These are phyloP conservation scores for Labeo catla DNA, from an alignment of 2,113 vertebrate species.

Conservation along the genomic window DNA sequence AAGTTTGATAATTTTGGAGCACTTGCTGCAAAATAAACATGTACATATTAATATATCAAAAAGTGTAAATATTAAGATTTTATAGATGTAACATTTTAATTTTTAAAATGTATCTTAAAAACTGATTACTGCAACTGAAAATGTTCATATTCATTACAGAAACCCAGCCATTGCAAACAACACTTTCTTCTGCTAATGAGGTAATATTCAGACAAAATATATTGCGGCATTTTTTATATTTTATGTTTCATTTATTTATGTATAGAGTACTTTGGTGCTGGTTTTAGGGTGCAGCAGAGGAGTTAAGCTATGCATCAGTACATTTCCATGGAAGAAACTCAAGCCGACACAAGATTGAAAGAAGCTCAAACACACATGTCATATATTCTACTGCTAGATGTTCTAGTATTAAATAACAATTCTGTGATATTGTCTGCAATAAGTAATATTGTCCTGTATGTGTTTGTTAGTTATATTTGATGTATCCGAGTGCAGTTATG, in stretches of 20 bases:
- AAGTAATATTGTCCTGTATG: neutral
- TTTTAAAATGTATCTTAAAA: neutral
- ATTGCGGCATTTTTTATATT: neutral
- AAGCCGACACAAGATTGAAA: conserved; percentile 8
- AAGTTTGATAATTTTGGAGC: neutral
- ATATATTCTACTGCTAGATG: conserved; percentile 30
- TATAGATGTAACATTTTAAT: too few species aligned
- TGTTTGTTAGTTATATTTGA: neutral
- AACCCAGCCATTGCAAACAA: neutral
- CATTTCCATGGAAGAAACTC: conserved; percentile 12
- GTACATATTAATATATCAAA: neutral
- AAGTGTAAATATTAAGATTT: neutral
- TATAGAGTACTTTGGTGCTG: neutral
- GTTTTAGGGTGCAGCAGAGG: neutral
- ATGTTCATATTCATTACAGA: neutral
- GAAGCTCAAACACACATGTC: neutral
- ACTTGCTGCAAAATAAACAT: neutral
- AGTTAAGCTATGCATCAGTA: conserved; percentile 23
- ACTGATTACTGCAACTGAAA: neutral
- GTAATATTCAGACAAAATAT: neutral
- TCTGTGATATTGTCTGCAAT: neutral
- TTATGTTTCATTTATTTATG: neutral
- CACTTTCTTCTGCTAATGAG: conserved; percentile 1
- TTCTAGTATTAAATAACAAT: neutral
- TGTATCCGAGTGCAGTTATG: neutral